Conservation (phyloP, 2,888 invertebrate genomes). For the Rhimphoctona megacephalus region DNA sequence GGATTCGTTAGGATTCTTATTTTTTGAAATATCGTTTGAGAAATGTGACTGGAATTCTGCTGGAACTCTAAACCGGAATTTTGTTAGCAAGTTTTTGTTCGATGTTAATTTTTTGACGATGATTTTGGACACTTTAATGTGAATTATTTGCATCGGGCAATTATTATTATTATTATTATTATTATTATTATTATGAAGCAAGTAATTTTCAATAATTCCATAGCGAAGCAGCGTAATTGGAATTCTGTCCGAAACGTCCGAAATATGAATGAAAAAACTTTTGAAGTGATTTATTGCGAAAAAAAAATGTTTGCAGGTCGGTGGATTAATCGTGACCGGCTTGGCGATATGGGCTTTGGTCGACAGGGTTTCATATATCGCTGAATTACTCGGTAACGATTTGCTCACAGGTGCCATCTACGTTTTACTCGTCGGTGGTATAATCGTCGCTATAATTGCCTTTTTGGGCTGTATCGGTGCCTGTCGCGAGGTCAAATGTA, state of each 20-base stretch:
- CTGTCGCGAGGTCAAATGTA: constrained; percentile 96
- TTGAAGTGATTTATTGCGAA: neutral
- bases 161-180: no score
- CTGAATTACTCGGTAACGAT: constrained; percentile 94
- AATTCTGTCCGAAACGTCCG: neutral
- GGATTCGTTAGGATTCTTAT: neutral
- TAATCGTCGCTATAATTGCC: constrained; percentile 92
- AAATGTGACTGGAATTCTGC: no score
- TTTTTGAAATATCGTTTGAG: no score
- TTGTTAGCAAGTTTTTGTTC: no score
- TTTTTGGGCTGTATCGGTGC: constrained; percentile 97
- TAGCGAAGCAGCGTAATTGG: no score
- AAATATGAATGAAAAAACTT: neutral
- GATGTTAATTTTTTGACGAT: no score
- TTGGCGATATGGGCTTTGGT: constrained; percentile 94
- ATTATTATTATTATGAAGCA: no score
- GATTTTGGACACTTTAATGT: no score
- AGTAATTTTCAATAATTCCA: no score
- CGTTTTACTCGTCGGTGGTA: constrained; percentile 93
- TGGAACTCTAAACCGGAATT: no score
- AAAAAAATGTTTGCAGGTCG: constrained; percentile 87
- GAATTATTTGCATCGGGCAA: no score
- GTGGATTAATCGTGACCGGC: constrained; percentile 91
- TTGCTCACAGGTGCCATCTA: constrained; percentile 94
- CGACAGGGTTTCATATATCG: constrained; percentile 92